These are phyloP conservation scores for Suillia variegata DNA, from an alignment of 2,888 invertebrate species.

Conservation along the genomic window DNA sequence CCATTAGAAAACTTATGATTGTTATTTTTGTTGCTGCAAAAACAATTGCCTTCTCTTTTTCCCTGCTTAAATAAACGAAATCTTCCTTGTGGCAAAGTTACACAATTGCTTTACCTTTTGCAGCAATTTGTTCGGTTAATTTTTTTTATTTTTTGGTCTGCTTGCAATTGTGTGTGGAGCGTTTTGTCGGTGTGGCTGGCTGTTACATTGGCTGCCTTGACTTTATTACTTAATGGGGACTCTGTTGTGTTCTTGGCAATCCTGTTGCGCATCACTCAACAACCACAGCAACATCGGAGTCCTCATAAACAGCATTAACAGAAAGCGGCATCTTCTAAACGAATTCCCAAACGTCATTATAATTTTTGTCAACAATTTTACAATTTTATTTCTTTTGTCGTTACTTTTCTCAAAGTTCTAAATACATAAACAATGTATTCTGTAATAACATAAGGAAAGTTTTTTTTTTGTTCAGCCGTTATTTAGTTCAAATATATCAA, in stretches of 20 bases:
- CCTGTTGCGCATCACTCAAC: not conserved
- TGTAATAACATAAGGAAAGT: no score
- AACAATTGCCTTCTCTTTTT: no score
- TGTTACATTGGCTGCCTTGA: not conserved
- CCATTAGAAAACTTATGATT: not conserved
- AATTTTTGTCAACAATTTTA: slow-evolving; percentile 10
- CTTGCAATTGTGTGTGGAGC: not conserved
- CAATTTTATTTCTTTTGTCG: no score
- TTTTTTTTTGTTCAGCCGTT: no score
- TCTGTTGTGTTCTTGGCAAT: not conserved
- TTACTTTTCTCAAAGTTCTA: no score
- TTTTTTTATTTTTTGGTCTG: no score
- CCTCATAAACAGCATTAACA: not conserved
- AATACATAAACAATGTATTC: no score
- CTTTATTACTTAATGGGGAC: not conserved
- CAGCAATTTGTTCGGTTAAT: no score
- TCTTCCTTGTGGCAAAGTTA: no score
- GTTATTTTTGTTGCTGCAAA: not conserved
- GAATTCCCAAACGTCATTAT: slow-evolving; percentile 6
- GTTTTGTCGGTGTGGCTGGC: not conserved
- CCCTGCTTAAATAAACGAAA: no score
- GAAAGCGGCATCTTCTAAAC: not conserved
- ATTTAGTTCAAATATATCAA: no score
- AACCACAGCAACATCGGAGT: not conserved
- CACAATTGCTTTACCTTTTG: no score